Conservation (phyloP, 2,113 vertebrate genomes). For the Psittacara wagleri region DNA sequence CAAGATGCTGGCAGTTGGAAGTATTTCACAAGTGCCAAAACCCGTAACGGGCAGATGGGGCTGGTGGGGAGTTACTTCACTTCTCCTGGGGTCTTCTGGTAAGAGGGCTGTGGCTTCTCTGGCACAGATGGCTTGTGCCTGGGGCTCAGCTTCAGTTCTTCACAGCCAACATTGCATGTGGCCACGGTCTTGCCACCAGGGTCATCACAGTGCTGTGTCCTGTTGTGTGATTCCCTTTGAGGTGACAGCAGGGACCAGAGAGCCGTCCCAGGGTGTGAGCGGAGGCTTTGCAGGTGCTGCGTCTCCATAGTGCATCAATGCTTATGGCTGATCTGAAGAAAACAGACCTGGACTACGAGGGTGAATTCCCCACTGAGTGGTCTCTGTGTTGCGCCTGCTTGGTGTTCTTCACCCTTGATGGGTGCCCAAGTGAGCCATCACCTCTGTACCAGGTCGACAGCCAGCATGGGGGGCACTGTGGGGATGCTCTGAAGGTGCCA, state of each 20-base stretch:
- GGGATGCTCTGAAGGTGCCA: neutral
- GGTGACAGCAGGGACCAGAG: neutral
- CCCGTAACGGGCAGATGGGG: neutral
- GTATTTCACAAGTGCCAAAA: conserved; percentile 67
- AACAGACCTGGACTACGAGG: neutral
- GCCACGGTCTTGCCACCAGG: neutral
- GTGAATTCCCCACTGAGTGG: neutral
- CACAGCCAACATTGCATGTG: fast-evolving
- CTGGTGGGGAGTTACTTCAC: conserved; percentile 49
- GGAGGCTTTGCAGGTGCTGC: neutral
- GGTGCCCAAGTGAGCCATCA: neutral
- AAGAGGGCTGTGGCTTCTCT: neutral
- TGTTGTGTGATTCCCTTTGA: neutral
- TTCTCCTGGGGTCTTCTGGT: conserved; percentile 41
- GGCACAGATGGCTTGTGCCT: neutral
- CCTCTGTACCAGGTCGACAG: neutral
- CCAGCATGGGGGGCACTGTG: fast-evolving
- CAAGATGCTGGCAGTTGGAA: neutral
- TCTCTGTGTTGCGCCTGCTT: neutral
- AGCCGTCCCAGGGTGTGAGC: fast-evolving
- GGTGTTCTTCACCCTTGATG: neutral
- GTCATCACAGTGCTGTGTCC: neutral
- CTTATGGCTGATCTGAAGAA: neutral
- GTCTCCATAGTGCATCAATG: neutral
- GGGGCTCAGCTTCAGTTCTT: neutral